Evolutionary conservation across 2,888 invertebrate species (phyloP), one percentile per base, ranked within the genome.

Genomic region (Meteorus colon): DNA sequence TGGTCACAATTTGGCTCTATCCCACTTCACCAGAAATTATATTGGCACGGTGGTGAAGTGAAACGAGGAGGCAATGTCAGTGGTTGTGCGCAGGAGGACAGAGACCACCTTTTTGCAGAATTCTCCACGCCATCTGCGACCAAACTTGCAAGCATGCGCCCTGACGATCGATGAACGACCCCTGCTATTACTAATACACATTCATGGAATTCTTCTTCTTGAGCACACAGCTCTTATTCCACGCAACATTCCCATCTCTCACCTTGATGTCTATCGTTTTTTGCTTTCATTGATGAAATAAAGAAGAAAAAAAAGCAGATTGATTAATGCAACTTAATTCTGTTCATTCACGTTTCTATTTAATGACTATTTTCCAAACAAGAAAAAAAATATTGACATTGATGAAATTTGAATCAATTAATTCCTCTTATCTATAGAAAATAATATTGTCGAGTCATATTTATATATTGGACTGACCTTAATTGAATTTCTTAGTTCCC

Each of bases 101-200:
- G 63, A 62, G 10, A 55, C 1, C 19, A 55, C 73, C 19, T 59
- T 51, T 75, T 77, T 76, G 68, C 72, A 27, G 45, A 67, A 19
- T 59, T 75, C 51, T 70, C 73, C 69, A 78, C 83, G 84, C 84
- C 82, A 84, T 81, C 83, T 82, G 76, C 72, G 59, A 51, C 34
- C 34, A 55, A 55, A 24, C 59, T 45, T 41, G 67, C 48, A 78
- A 83, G 82, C 82, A 81, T 75, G 77, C 74, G 76, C 78, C 78
- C 65, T 77, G 73, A 55, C 77, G 81, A 84, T 84, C 84, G 82
- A 84, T 84, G 81, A 74, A 65, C 79, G 67, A 74, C 48, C 77
- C 74, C 76, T 67, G 55, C 48, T 8, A 68, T 63, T 27, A 45
- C 41, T 48, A 45, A 10, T 48, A 62, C 62, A 59, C 34, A 37